Base-by-base conservation (phyloP, 2,113 vertebrate genomes). In the Centropus unirufus region DNA sequence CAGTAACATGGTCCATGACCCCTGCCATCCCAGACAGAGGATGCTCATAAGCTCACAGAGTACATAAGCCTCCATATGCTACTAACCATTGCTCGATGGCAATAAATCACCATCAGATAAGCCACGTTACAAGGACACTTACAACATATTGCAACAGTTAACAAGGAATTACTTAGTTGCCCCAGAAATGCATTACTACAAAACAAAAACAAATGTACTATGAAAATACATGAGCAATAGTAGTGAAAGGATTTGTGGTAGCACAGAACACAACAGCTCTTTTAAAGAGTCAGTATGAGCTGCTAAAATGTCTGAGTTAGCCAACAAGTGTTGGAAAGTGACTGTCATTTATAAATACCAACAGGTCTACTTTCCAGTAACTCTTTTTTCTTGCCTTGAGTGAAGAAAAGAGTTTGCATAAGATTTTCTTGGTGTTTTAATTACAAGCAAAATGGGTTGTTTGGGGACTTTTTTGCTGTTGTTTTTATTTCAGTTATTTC, bases 131-230 rank as follows among this genome's bases (percentile, higher is more conserved):
- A 49, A 67, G 20, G 21, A 22, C 20, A 75, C 70, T 21, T 26
- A 63, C 13, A 85, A 90, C 62, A 63, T 8, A 34, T 8, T 19
- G 20, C 47, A 83, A 18, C 2, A 42, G 39, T 23, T 63, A 67
- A 49, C 5, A 32, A 49, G 27, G 34, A 87, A 86, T 42, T 67
- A 32, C 22, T 44, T 1, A 1, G 27, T 63, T 30, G 7, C 21
- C n/a, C 15, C 4, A 26, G 62, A 66, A 39, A 75, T 72, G 7
- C 32, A 36, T 9, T 27, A 32, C 7, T 40, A 62, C 34, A n/a
- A 54, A 59, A 21, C 2, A 0, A 78, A 79, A 62, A 0, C 39
- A 40, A 58, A 14, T 0, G 0, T 22, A 39, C 1, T 1, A 64
- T 36, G n/a, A 26, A 69, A 90, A 83, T 0, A 21, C 11, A 26